Evolutionary conservation across 2,113 vertebrate species (phyloP), one percentile per base, ranked within the genome.

Genomic region (Sphaerodactylus townsendi): DNA sequence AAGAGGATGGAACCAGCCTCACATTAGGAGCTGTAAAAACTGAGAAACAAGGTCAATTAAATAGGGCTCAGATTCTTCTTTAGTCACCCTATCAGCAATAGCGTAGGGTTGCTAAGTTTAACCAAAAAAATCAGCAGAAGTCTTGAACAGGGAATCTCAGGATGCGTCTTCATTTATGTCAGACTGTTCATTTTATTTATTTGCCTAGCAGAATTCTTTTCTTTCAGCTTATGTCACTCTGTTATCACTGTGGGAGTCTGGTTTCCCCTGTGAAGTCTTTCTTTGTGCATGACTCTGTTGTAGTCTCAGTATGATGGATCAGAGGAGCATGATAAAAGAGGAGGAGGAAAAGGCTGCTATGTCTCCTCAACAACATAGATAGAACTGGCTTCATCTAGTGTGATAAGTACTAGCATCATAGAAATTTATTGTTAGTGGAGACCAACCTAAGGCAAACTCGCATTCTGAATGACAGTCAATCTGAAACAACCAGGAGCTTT

Each of bases 201-300:
- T 33, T 68, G n/a, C n/a, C 56, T 74, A 64, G 59, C 41, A 71
- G 70, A n/a, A 65, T 82, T 69, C 11, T 71, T 77, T 50, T 48
- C 66, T n/a, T 50, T 71, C 46, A 41, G 46, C 25, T 30, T 83
- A 77, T 76, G 59, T 79, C 77, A 79, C 28, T 65, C 65, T 66
- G 73, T 77, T 77, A 50, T 77, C 66, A 46, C 66, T 77, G 82
- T 62, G 75, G 75, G 50, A 78, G 83, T 71, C 70, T 59, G 66
- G 28, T 17, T 84, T 69, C 39, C 48, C 64, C 76, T 71, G 19
- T 23, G 10, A 19, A 13, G 68, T 21, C 37, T 39, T 13, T 62
- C 10, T 44, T 30, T 66, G 77, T 11, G 70, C 14, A 4, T 7
- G 28, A 23, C 37, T 56, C 48, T 23, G 3, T 44, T 77, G 64